These are phyloP conservation scores for Xenopus tropicalis DNA, from an alignment of 2,113 vertebrate genomes.

Conservation along the genomic window DNA sequence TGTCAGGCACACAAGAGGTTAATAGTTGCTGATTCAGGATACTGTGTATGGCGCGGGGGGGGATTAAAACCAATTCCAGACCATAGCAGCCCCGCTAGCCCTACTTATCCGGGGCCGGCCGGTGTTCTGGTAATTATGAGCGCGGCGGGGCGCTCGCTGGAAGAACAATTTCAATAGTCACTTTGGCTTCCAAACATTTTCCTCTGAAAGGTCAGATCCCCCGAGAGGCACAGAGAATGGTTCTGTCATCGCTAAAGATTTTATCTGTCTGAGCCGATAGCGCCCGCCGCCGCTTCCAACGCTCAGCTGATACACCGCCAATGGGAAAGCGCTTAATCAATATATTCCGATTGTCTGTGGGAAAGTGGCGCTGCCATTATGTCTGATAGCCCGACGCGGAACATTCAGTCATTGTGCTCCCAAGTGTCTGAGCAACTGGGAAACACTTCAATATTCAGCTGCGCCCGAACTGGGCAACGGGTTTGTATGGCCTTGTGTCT, in stretches of 20 bases:
- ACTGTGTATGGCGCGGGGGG: constrained; percentile 7
- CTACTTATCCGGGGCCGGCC: constrained; percentile 51
- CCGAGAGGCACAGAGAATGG: constrained; percentile 30
- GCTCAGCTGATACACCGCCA: constrained; percentile 20
- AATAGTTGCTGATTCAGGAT: neutral
- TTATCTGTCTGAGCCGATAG: constrained; percentile 46
- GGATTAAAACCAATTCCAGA: neutral
- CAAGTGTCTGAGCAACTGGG: neutral
- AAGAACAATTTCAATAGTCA: constrained; percentile 41
- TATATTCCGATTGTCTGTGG: constrained; percentile 36
- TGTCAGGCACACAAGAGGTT: neutral
- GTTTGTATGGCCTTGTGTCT: too few relatives aligned
- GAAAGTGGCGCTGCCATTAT: constrained; percentile 23
- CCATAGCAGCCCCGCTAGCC: constrained; percentile 23
- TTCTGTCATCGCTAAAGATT: constrained; percentile 48
- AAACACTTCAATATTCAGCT: neutral
- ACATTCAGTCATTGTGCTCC: constrained; percentile 23
- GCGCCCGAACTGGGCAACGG: too few relatives aligned
- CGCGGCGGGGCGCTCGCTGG: constrained; percentile 48
- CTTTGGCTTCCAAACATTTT: constrained; percentile 50
- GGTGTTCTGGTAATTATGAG: constrained; percentile 50
- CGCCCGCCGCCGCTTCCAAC: constrained; percentile 22
- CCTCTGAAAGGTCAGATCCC: constrained; percentile 43
- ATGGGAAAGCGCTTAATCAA: constrained; percentile 38
- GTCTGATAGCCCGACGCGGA: constrained; percentile 5